phyloP scores from a whole-genome alignment of 1,140 invertebrate species.

The Harpegnathos saltator region DNA sequence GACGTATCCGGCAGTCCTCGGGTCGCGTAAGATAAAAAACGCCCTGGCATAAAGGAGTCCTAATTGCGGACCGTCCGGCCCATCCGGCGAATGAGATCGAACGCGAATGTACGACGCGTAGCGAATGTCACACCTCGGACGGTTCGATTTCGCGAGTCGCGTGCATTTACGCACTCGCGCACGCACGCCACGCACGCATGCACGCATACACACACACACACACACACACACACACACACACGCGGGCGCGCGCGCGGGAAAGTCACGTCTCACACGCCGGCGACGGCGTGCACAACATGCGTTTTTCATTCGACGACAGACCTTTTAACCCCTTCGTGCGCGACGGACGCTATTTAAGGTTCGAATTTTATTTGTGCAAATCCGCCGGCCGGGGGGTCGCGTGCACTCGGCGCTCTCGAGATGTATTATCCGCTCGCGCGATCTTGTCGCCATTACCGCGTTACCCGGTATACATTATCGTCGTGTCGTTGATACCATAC shows the following conservation, averaged over 20 bases:
- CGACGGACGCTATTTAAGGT: constrained; percentile 70
- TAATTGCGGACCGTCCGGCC: neutral
- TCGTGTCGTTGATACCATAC: neutral
- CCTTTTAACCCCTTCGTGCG: constrained; percentile 62
- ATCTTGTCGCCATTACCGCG: neutral
- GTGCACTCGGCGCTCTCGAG: neutral
- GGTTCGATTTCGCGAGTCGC: constrained; percentile 38
- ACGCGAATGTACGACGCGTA: neutral
- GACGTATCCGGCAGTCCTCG: neutral
- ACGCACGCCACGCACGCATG: neutral
- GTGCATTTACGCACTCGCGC: neutral
- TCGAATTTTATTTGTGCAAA: constrained; percentile 69
- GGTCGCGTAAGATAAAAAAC: constrained; percentile 8
- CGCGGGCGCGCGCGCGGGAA: no score
- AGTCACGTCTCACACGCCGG: no score
- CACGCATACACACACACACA: neutral
- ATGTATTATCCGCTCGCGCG: neutral
- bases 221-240: neutral
- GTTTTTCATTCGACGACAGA: constrained; percentile 62
- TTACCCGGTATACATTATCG: neutral
- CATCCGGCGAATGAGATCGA: constrained; percentile 1
- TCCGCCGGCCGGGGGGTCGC: constrained; percentile 12
- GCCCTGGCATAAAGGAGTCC: neutral
- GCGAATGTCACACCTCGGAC: neutral
- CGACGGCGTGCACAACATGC: constrained; percentile 34